Evolutionary conservation across 2,888 invertebrate genomes (phyloP).

Genomic region (Diplolepis rosae): DNA sequence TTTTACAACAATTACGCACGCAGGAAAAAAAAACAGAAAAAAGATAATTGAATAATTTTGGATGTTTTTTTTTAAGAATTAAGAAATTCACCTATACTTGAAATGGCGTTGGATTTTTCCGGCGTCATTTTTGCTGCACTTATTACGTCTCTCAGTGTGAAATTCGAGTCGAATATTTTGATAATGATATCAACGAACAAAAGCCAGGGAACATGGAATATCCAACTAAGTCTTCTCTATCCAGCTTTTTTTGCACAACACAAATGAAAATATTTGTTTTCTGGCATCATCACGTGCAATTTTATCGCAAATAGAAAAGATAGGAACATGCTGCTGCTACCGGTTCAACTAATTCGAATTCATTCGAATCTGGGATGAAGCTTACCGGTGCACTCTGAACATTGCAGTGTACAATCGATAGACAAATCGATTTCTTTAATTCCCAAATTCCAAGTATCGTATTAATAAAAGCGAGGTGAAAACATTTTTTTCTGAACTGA

Average conservation of each 20-base stretch:
- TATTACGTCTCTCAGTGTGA: neutral
- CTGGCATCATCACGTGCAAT: neutral
- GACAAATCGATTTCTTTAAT: too few species aligned
- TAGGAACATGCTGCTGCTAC: too few species aligned
- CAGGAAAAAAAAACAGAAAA: too few species aligned
- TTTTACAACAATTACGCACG: too few species aligned
- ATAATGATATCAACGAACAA: neutral
- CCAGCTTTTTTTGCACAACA: neutral
- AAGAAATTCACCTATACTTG: neutral
- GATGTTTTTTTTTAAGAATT: neutral
- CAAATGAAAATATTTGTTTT: neutral
- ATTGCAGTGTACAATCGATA: too few species aligned
- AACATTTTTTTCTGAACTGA: too few species aligned
- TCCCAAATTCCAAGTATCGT: too few species aligned
- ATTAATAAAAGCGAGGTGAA: too few species aligned
- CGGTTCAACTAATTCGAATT: too few species aligned
- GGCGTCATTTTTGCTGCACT: neutral
- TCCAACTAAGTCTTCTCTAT: neutral
- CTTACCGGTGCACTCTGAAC: too few species aligned
- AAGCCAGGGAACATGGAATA: neutral
- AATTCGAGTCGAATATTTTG: neutral
- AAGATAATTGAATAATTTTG: neutral
- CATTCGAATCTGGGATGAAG: too few species aligned
- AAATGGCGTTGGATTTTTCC: neutral
- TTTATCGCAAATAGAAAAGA: too few species aligned